Percentiles rank a stretch among this genome's conserved stretches.
phyloP scores from a whole-genome alignment of 1,140 invertebrate species.

The Cephus cinctus region DNA sequence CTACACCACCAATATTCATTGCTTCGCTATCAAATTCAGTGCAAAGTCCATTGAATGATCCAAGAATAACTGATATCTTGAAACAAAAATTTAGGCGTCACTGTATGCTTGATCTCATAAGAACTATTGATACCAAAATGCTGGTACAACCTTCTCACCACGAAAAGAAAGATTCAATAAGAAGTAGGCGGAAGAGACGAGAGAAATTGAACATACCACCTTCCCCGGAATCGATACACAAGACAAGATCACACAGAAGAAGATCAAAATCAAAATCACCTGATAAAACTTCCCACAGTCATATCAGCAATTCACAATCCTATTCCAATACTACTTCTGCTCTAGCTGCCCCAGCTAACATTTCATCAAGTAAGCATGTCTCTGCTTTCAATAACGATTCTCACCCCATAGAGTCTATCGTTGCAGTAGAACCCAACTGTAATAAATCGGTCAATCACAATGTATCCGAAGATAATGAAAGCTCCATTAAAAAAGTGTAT shows the following conservation, averaged over 20 bases:
- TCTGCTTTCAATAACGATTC: no score
- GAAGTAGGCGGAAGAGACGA: constrained; percentile 15
- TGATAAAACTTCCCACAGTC: constrained; percentile 13
- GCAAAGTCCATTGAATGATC: background rate
- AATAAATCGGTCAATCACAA: no score
- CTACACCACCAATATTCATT: constrained; percentile 6
- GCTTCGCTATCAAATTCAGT: constrained; percentile 7
- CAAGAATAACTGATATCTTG: constrained; percentile 10
- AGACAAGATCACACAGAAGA: constrained; percentile 5
- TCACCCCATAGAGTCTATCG: no score
- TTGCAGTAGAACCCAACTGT: no score
- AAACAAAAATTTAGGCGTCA: constrained; percentile 30
- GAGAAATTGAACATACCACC: constrained; percentile 19
- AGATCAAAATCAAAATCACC: constrained; percentile 26
- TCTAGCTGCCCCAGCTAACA: no score
- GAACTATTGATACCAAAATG: constrained; percentile 47
- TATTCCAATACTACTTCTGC: no score
- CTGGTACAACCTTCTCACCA: constrained; percentile 24
- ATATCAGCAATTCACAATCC: no score
- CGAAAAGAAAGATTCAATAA: constrained; percentile 20
- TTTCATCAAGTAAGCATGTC: no score
- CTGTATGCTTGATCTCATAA: constrained; percentile 46
- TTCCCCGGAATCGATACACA: constrained; percentile 25
- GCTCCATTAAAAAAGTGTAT: no score
- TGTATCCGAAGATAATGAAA: no score